Base-by-base conservation (phyloP, 2,888 invertebrate species). In the Chironomus tentans region DNA sequence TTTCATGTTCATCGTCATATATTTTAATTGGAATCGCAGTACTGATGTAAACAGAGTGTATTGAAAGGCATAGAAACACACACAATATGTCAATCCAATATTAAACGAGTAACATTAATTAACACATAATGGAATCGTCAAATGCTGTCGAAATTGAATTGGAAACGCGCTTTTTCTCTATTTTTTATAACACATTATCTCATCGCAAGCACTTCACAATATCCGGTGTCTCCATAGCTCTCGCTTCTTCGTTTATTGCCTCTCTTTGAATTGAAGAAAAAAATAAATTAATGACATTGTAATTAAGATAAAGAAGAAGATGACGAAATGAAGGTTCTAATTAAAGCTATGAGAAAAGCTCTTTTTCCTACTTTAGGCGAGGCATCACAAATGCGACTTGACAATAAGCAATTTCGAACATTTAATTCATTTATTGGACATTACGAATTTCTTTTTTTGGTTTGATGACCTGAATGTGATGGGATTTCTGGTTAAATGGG, bases 121-220 rank as follows among this genome's bases (percentile, higher is more conserved):
- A 74, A 68, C 74, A 74, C 74, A 74, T 74, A 74, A 74, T 62
- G 62, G 74, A 74, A 74, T 74, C 47, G 68, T 65, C 48, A 22
- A 74, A 68, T 74, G 68, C 46, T 74, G 74, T 74, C 68, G n/a
- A 68, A 28, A 62, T 21, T 46, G 6, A n/a, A 61, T 13, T 22
- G 21, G n/a, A 68, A 28, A 68, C n/a, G n/a, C 21, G 70, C 28
- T 24, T 48, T 56, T 56, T 18, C 13, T 4, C 21, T 71, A 10
- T 65, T 13, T 68, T 38, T 68, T 28, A 38, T 13, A 28, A 38
- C 72, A 62, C 72, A 62, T 62, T 62, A 56, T 62, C 38, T 38
- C 62, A 62, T 73, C 13, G 38, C 28, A 62, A 61, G 22, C 70
- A 46, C 72, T 73, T 73, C 21, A 56, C 72, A 65, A 74, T 74